Evolutionary conservation across 64 coral and sea anemone species (phyloP).

Genomic region (Montipora capricornis): DNA sequence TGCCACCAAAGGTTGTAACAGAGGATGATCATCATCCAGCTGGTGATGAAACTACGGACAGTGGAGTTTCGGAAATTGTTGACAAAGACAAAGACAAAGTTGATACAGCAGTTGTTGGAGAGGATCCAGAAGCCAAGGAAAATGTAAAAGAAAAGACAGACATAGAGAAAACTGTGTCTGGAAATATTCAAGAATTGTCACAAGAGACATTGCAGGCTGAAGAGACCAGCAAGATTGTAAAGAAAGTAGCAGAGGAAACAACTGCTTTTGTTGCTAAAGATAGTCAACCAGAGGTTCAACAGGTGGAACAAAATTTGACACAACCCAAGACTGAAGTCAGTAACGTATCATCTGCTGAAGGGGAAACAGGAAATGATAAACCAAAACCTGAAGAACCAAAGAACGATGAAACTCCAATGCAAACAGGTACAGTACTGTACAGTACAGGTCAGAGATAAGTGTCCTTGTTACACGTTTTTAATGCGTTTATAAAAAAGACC

Average conservation of each 20-base stretch:
- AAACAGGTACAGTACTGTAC: neutral
- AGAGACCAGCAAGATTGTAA: neutral
- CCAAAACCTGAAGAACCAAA: neutral
- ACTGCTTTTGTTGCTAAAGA: neutral
- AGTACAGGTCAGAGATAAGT: too few relatives aligned
- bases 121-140: neutral
- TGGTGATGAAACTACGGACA: constrained; percentile 29
- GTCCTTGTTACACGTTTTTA: too few relatives aligned
- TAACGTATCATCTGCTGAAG: neutral
- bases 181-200: neutral
- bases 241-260: neutral
- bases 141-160: neutral
- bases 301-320: neutral
- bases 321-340: neutral
- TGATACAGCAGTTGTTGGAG: neutral
- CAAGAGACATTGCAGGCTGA: neutral
- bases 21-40: neutral
- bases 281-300: neutral
- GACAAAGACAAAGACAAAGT: constrained; percentile 44
- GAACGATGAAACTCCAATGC: neutral
- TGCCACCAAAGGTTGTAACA: neutral
- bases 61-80: neutral
- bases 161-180: neutral
- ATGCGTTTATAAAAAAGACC: too few relatives aligned
- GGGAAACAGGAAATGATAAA: neutral